Base-by-base conservation (phyloP, 2,888 invertebrate genomes). In the Protula sp. region DNA sequence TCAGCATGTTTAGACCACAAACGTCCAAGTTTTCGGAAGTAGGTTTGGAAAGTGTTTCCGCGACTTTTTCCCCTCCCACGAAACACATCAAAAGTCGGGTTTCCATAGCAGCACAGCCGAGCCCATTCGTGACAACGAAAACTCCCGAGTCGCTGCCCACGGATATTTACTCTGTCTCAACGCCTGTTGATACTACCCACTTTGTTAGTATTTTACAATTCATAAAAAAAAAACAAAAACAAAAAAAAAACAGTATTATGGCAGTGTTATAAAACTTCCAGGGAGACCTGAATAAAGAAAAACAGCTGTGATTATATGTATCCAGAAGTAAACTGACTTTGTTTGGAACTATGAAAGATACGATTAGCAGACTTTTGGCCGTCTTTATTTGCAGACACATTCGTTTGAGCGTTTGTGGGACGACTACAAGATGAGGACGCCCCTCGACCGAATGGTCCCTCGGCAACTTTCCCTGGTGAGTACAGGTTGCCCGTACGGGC, bases 401-500 rank as follows among this genome's bases (percentile, higher is more conserved):
- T 67, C 73, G 14, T 59, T 76, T 56, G 70, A 73, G 50, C 66
- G 70, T 24, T 52, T 79, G 51, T 79, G 74, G 74, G 78, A 79
- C 57, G 78, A 79, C 54, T 79, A 69, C 68, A 70, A 71, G 29
- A 61, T 62, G 4, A 68, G 78, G 38, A 74, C 76, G 3, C 65
- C 63, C 29, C 47, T 73, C 5, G 72, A 74, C 55, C 62, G 78
- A 27, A 66, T 59, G n/a, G 71, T 78, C 3, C 73, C 77, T 0
- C 62, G 78, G 31, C 67, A 67, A 27, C 66, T 79, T 4, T 57
- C 69, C 27, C 38, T 70, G 65, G 78, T 78, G 69, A 67, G 64
- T 62, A 30, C 26, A 5, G 45, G 45, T n/a, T n/a, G n/a, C n/a
- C n/a, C n/a, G n/a, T n/a, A n/a, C n/a, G n/a, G n/a, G n/a, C n/a